Evolutionary conservation across 1,140 invertebrate species (phyloP).

Genomic region (Pemphigus obesinymphae): DNA sequence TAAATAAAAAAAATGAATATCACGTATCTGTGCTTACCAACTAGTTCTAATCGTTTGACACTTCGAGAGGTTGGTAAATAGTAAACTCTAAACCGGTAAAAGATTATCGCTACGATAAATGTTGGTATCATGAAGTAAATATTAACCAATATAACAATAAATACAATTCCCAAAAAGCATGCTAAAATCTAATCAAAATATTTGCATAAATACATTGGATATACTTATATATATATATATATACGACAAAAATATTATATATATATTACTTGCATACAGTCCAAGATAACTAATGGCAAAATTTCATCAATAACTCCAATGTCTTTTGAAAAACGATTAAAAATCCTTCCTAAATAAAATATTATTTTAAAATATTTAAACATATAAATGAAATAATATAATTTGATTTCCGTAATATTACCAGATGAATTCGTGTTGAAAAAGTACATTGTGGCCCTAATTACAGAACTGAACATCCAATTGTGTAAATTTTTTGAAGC

Average conservation of each 20-base stretch:
- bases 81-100: constrained; percentile 55
- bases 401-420: constrained; percentile 25
- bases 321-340: constrained; percentile 74
- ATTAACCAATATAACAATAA: constrained; percentile 54
- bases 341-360: constrained; percentile 57
- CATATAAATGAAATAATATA: no score
- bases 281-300: constrained; percentile 70
- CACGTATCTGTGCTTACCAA: constrained; percentile 52
- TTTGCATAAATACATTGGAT: not conserved
- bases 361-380: not conserved
- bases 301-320: constrained; percentile 79
- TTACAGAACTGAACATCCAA: constrained; percentile 73
- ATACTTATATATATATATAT: not conserved
- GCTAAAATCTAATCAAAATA: constrained; percentile 51
- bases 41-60: constrained; percentile 62
- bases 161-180: constrained; percentile 62
- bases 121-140: constrained; percentile 55
- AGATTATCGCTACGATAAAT: constrained; percentile 54
- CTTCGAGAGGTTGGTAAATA: constrained; percentile 62
- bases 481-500: constrained; percentile 77
- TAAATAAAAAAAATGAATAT: no score
- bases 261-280: constrained; percentile 61
- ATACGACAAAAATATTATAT: not conserved
- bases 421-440: constrained; percentile 79
- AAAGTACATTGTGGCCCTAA: constrained; percentile 78